A percentile compares a stretch with the other conserved stretches of the same genome.
Evolutionary conservation across 2,888 invertebrate species (phyloP).

Genomic region (Axea sp.): DNA sequence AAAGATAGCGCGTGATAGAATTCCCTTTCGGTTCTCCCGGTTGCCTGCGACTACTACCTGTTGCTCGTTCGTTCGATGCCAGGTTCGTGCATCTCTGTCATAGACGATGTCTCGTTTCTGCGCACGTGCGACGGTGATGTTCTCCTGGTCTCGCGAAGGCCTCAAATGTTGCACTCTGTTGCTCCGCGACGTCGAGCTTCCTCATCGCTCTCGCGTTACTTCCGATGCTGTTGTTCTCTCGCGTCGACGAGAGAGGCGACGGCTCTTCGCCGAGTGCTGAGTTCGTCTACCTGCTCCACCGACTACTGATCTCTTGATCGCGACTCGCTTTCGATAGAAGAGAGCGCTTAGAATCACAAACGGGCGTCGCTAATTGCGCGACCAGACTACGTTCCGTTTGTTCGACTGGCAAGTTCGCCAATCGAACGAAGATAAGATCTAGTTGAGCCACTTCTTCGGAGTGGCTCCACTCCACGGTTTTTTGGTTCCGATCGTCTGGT

Average conservation of each 20-base stretch:
- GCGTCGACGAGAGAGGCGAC: slow-evolving; percentile 23
- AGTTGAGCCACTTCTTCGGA: too few species aligned
- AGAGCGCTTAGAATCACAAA: slow-evolving; percentile 70
- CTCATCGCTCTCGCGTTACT: slow-evolving; percentile 65
- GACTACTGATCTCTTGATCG: slow-evolving; percentile 78
- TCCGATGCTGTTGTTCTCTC: slow-evolving; percentile 49
- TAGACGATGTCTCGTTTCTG: slow-evolving; percentile 68
- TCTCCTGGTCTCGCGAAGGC: slow-evolving; percentile 77
- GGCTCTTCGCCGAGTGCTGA: slow-evolving; percentile 23
- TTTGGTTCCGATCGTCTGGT: neutral
- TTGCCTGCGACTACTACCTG: slow-evolving; percentile 45
- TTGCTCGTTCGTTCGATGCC: slow-evolving; percentile 30
- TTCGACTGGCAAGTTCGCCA: slow-evolving; percentile 13
- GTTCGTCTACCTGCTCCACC: slow-evolving; percentile 68
- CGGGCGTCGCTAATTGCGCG: slow-evolving; percentile 50
- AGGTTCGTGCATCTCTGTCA: slow-evolving; percentile 55
- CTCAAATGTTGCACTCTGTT: slow-evolving; percentile 78
- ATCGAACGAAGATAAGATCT: slow-evolving; percentile 4
- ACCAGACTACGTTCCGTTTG: slow-evolving; percentile 15
- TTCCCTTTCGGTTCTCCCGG: slow-evolving; percentile 24
- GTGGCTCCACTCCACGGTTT: too few species aligned
- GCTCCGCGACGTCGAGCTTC: slow-evolving; percentile 70
- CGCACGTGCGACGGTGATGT: slow-evolving; percentile 68
- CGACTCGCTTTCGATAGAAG: slow-evolving; percentile 72
- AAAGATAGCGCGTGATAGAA: slow-evolving; percentile 36